Conservation (phyloP, 1,140 invertebrate species). For the Drosophila tsacasi region DNA sequence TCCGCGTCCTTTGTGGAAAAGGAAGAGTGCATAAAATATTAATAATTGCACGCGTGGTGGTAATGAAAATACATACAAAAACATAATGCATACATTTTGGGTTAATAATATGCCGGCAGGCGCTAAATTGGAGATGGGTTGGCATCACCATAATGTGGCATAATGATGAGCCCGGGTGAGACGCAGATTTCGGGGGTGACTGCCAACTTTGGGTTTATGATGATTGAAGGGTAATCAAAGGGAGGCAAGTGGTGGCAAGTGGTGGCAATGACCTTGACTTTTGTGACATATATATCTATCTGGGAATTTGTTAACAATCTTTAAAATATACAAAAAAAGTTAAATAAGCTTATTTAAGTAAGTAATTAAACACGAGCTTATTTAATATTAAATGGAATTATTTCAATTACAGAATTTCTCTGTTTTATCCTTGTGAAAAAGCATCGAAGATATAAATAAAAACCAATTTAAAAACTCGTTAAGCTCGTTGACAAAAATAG, state of each 20-base stretch:
- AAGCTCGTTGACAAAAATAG: conserved; percentile 21
- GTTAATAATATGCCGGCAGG: conserved; percentile 55
- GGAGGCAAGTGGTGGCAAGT: conserved; percentile 60
- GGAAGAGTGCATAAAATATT: conserved; percentile 76
- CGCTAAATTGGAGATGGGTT: conserved; percentile 15
- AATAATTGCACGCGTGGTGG: conserved; percentile 78
- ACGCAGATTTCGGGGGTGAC: conserved; percentile 8
- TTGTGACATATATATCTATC: neutral
- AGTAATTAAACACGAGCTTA: neutral
- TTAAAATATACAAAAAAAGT: too few relatives aligned
- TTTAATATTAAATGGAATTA: neutral
- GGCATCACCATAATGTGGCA: conserved; percentile 35
- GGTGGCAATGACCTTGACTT: conserved; percentile 50
- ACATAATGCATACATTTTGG: conserved; percentile 75
- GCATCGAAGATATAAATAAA: neutral
- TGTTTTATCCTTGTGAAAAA: too few relatives aligned
- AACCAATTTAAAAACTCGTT: conserved; percentile 17
- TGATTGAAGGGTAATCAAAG: conserved; percentile 70
- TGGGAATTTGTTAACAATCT: neutral
- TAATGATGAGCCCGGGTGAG: conserved; percentile 47
- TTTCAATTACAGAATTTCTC: too few relatives aligned
- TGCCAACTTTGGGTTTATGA: conserved; percentile 44
- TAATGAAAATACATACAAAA: conserved; percentile 74
- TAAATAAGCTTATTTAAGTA: neutral
- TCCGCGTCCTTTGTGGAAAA: conserved; percentile 30